A percentile compares a stretch with the other conserved stretches of the same genome.
phyloP scores from a whole-genome alignment of 2,797 vertebrate genomes.

The Columba guinea region DNA sequence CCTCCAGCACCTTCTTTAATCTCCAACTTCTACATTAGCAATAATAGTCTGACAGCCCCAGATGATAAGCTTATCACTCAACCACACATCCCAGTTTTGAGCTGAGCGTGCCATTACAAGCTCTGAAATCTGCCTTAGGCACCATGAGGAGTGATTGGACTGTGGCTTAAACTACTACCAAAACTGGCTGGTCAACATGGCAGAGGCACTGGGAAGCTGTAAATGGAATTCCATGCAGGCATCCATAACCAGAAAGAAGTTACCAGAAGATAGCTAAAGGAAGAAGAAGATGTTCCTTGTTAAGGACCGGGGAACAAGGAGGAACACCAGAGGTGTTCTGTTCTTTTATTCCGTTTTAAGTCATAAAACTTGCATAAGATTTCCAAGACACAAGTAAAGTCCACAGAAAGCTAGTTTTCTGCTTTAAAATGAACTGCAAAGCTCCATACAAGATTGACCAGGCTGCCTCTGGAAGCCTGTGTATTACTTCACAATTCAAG shows the following conservation, averaged over 20 bases:
- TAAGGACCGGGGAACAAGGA: background rate
- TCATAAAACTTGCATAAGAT: background rate
- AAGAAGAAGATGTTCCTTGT: background rate
- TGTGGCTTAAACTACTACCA: background rate
- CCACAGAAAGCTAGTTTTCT: background rate
- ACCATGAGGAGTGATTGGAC: background rate
- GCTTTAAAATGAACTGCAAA: background rate
- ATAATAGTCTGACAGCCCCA: background rate
- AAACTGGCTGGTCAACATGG: background rate
- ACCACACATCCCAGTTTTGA: background rate
- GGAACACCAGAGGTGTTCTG: background rate
- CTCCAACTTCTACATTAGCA: background rate
- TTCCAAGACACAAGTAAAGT: background rate
- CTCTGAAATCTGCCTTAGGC: background rate
- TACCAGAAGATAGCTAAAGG: background rate
- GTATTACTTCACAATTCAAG: background rate
- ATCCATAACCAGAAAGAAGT: background rate
- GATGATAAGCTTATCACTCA: background rate
- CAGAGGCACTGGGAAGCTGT: background rate
- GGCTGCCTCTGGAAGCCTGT: background rate
- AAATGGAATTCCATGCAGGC: background rate
- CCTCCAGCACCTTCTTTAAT: background rate
- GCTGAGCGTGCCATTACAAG: background rate
- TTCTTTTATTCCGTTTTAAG: background rate
- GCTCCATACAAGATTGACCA: background rate